Base-by-base conservation (phyloP, 1,140 invertebrate species). In the Lepidotrigona ventralis region DNA sequence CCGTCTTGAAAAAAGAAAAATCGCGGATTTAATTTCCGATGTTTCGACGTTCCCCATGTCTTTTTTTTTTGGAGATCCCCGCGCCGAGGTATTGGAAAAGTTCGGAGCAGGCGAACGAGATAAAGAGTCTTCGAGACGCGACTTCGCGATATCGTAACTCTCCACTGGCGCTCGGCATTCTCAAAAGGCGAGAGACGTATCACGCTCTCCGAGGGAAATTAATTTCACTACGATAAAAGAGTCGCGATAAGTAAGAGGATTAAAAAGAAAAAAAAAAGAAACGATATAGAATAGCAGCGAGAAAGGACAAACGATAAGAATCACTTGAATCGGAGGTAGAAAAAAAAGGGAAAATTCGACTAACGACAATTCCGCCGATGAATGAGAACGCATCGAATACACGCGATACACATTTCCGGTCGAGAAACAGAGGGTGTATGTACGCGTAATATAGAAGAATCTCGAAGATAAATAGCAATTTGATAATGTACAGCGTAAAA, bases 381-480 rank as follows among this genome's bases (percentile, higher is more conserved):
- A 21, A 23, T 21, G 54, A 1, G 26, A 58, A 60, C 29, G 54
- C 53, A 14, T 64, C 60, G 54, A 60, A 60, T 63, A 46, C 23
- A 33, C 33, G 33, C 23, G 3, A 70, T 51, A 26, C 17, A 51
- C 14, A 9, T 70, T 23, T 1, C 12, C 33, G 33, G 33, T 33
- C 14, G 23, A 69, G 23, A 4, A 70, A 51, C 23, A 21, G 33
- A 64, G 15, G n/a, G 15, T n/a, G 60, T 21, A 54, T 51, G 23
- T 15, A 15, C 23, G 39, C 39, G 6, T 8, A 8, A 8, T 1
- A 17, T 33, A 56, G 56, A 46, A 46, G 26, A 73, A 64, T 76
- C 56, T 58, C 19, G 19, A 63, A 76, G 58, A 76, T 76, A 76
- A 76, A 76, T 76, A 60, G 15, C 73, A 76, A 76, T 76, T 76